Evolutionary conservation across 2,797 vertebrate species (phyloP), one percentile per base, ranked within the genome.

Genomic region (Schizothorax lantsangensis): DNA sequence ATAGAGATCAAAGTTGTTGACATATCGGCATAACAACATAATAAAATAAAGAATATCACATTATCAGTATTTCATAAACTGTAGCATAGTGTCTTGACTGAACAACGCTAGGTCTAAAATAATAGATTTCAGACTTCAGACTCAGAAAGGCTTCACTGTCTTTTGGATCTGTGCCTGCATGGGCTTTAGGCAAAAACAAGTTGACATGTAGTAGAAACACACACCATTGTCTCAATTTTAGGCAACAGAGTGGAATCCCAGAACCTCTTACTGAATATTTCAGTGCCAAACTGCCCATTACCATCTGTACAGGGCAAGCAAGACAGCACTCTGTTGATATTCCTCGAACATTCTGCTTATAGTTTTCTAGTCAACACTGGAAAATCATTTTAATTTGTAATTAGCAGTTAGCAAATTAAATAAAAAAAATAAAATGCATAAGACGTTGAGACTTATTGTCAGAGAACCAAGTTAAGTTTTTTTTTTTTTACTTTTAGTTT

Each of bases 251-350:
- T 33, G 10, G 26, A 45, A 21, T 80, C 15, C 15, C 38, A 43
- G 15, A 80, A 30, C n/a, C 17, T 47, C 10, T 19, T 43, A 5
- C 52, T 66, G 5, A 47, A 80, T 47, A 66, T 66, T 81, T 64
- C n/a, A 33, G n/a, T 66, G 59, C 79, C 59, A 12, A 66, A 81
- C 54, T 62, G 38, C n/a, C 78, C 14, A 79, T 62, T 57, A 64
- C 38, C 78, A 64, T 79, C 57, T 79, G 78, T n/a, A 9, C 75
- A 40, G 33, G 36, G 3, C 49, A 77, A 14, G 19, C 49, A 38
- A 57, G 49, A 57, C 11, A 38, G 49, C 49, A 8, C 33, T 38
- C 6, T 38, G 75, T n/a, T 74, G 11, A 57, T 57, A 38, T 54
- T 77, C 19, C 49, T 77, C 9, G 19, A 33, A 75, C 30, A 75